These are phyloP conservation scores for Periophthalmodon schlosseri DNA, from an alignment of 2,113 vertebrate genomes.

Conservation along the genomic window DNA sequence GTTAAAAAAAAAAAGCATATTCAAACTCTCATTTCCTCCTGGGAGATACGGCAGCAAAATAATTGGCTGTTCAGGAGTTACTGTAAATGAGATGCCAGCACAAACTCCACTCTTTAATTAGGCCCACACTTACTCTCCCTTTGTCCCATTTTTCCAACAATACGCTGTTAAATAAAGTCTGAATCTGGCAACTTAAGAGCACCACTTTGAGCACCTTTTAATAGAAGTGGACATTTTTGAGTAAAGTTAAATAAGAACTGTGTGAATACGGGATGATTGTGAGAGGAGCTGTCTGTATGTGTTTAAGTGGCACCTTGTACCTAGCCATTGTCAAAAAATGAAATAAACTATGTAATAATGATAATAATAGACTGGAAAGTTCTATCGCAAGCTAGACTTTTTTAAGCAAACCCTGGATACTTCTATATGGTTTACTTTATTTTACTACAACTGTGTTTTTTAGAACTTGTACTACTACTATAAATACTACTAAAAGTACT, in stretches of 20 bases:
- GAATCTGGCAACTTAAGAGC: constrained; percentile 8
- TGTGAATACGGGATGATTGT: background rate
- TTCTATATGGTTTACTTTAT: no score
- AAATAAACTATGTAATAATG: no score
- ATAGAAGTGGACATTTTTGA: background rate
- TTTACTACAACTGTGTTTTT: no score
- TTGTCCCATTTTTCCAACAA: constrained; percentile 38
- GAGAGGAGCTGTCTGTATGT: background rate
- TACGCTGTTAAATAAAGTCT: constrained; percentile 25
- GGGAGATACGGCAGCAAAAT: constrained; percentile 8
- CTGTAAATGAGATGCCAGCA: constrained; percentile 40
- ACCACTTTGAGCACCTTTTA: background rate
- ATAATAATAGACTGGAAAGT: no score
- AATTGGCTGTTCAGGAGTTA: constrained; percentile 31
- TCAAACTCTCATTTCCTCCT: constrained; percentile 5
- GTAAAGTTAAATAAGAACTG: background rate
- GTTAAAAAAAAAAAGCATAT: background rate
- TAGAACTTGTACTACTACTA: no score
- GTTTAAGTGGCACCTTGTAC: no score
- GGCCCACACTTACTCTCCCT: constrained; percentile 21
- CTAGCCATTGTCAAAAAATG: no score
- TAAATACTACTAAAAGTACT: no score
- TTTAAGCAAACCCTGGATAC: no score
- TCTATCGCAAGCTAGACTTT: no score
- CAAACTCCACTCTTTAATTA: constrained; percentile 29